Conservation (phyloP, 2,797 vertebrate genomes). For the Choloepus didactylus region DNA sequence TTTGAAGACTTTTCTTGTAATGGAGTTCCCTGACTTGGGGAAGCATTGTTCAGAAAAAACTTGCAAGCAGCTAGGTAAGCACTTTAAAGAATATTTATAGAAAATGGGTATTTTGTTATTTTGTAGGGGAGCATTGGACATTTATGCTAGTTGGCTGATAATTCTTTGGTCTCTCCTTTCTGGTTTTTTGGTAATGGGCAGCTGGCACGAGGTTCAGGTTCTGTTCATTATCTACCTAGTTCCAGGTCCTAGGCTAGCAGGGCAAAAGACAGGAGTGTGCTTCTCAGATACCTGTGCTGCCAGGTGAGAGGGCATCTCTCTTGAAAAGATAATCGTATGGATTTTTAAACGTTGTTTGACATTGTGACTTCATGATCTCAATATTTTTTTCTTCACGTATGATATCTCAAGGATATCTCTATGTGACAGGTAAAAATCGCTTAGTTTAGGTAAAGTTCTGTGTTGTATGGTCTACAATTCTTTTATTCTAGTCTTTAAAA, state of each 20-base stretch:
- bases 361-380: not conserved
- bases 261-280: not conserved
- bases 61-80: slow-evolving; percentile 94
- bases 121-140: rapidly evolving
- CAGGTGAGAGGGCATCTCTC: not conserved
- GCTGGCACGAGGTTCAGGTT: not conserved
- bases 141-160: not conserved
- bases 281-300: not conserved
- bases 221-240: not conserved
- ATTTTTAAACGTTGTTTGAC: not conserved
- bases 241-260: not conserved
- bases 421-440: not conserved
- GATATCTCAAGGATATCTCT: rapidly evolving
- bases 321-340: not conserved
- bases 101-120: not conserved
- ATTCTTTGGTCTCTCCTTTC: not conserved
- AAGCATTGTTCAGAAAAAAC: slow-evolving; percentile 93
- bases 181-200: not conserved
- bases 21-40: slow-evolving; percentile 96
- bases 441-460: not conserved
- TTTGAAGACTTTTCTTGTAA: slow-evolving; percentile 65
- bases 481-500: not conserved
- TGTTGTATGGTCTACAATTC: not conserved
- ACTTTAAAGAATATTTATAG: not conserved
- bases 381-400: not conserved